Evolutionary conservation across 2,113 vertebrate species (phyloP).

Genomic region (Microtus richardsoni): DNA sequence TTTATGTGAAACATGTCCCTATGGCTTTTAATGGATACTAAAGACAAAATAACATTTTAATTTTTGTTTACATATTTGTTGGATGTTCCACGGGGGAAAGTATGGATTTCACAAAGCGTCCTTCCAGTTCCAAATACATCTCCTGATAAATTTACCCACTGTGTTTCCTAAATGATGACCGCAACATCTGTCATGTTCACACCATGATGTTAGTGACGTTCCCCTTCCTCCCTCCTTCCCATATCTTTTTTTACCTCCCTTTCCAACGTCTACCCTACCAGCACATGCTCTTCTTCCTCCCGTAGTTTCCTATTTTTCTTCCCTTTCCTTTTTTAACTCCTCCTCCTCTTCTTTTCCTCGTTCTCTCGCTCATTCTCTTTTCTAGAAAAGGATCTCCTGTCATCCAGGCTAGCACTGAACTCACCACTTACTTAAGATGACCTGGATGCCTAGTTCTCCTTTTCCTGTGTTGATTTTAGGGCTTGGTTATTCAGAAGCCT

Average conservation of each 20-base stretch:
- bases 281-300: too few relatives aligned
- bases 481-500: neutral
- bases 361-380: fast-evolving
- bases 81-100: neutral
- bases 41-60: neutral
- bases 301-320: fast-evolving
- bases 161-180: neutral
- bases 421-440: neutral
- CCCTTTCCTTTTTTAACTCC: fast-evolving
- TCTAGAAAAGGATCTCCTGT: too few relatives aligned
- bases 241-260: fast-evolving
- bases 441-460: fast-evolving
- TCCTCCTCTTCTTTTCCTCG: fast-evolving
- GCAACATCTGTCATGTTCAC: neutral
- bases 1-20: neutral
- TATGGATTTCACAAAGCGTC: neutral
- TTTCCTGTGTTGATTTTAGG: neutral
- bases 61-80: neutral
- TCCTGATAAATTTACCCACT: neutral
- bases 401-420: neutral
- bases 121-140: neutral
- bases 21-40: neutral
- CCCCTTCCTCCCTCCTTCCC: fast-evolving
- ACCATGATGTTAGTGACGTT: neutral
- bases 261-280: too few relatives aligned